Base-by-base conservation (phyloP, 2,797 vertebrate species). In the Leptodactylus fallax region DNA sequence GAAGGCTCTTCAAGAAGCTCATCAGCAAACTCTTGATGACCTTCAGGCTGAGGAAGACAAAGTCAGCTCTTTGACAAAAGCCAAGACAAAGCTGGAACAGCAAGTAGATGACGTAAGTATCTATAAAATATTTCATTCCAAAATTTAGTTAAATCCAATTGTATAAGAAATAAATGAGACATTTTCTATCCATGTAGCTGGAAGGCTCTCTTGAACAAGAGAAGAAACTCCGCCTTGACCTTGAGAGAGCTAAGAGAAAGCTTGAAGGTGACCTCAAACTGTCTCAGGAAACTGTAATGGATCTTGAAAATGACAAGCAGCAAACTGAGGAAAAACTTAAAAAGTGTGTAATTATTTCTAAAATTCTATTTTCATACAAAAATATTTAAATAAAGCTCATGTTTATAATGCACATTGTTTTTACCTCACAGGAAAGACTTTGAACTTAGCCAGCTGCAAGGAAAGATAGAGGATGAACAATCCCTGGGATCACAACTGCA, bases 391-490 rank as follows among this genome's bases (percentile, higher is more conserved):
- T 36, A 2, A 36, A 36, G 36, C 1, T 36, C 36, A 36, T 36
- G 36, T 36, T 36, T 77, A 77, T 10, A 63, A 49, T 27, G 36
- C 12, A 17, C 12, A 36, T 36, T 47, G 79, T 82, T 92, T 23
- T 89, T 85, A 79, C 91, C 36, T 53, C 36, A 86, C 88, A 97
- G 97, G 93, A 98, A 97, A 87, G 97, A 97, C 90, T 97, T 97
- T 94, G 97, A 98, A 93, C 93, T 94, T 53, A 95, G 94, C 87
- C 96, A 97, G 76, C 85, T 97, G 49, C 96, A 97, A 79, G 94
- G 93, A 92, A 97, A 95, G 93, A 95, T 95, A 89, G 97, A 97
- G 25, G 96, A 98, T 81, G 96, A 98, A 87, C 95, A 97, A 87
- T 95, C 95, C 83, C 90, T 96, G 82, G 94, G 93, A 85, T 93